Conservation (phyloP, 1,140 invertebrate species). For the Proales similis region DNA sequence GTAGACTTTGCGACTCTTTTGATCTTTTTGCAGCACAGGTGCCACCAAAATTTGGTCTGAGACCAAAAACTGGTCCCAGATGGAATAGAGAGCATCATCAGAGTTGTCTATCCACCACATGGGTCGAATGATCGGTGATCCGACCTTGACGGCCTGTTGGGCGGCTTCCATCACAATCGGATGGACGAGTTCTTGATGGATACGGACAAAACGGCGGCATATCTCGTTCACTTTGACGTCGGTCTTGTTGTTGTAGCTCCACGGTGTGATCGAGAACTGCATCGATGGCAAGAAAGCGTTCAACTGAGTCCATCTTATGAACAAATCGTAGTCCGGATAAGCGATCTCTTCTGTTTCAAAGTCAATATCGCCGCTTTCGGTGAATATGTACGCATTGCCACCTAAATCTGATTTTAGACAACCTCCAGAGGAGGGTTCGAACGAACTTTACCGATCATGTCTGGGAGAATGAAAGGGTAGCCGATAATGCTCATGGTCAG, state of each 20-base stretch:
- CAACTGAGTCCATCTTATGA: constrained; percentile 76
- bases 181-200: constrained; percentile 25
- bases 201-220: constrained; percentile 4
- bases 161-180: constrained; percentile 21
- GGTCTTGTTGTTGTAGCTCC: constrained; percentile 64
- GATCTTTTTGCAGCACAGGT: constrained; percentile 53
- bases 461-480: constrained; percentile 74
- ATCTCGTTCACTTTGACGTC: constrained; percentile 14
- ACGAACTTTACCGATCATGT: constrained; percentile 70
- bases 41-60: constrained; percentile 43
- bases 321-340: constrained; percentile 60
- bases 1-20: constrained; percentile 66
- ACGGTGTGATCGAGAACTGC: constrained; percentile 79
- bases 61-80: constrained; percentile 44
- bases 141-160: constrained; percentile 13
- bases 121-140: constrained; percentile 44
- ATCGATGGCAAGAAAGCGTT: constrained; percentile 76
- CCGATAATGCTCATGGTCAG: constrained; percentile 76
- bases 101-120: constrained; percentile 44
- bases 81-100: constrained; percentile 39
- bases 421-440: not conserved
- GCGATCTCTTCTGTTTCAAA: constrained; percentile 29
- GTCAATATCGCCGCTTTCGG: constrained; percentile 4
- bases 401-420: constrained; percentile 2
- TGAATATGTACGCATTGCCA: constrained; percentile 33